Base-by-base conservation (phyloP, 2,888 invertebrate genomes). In the Penaeus monodon region DNA sequence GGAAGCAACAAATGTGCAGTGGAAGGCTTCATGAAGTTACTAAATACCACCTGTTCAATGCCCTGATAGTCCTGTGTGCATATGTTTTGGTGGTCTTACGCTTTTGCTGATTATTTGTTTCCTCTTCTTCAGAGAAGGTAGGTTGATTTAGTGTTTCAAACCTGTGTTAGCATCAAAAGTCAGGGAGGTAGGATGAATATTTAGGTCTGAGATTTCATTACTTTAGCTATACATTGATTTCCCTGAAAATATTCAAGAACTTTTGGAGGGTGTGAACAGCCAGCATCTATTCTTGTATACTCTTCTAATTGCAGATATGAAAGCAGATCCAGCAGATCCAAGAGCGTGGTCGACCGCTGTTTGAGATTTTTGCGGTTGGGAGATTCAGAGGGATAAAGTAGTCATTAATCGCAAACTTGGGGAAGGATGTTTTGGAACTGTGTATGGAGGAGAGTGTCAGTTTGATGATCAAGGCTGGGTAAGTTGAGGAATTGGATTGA, bases 351-450 rank as follows among this genome's bases (percentile, higher is more conserved):
- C 86, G 88, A 20, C 88, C 86, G 3, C n/a, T 89, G 64, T 87
- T 89, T 73, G 88, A 89, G 70, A 85, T 83, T 27, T 89, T 96
- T 66, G 97, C 92, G 96, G 96, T 91, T 98, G 97, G 97, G 97
- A 98, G 92, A 94, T 98, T 79, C 94, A 96, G 0, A 94, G 97
- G 85, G 96, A 97, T 91, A 94, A 95, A 84, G 96, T 98, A 63
- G 97, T 97, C 38, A 95, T 97, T 90, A 97, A 97, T 93, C 94
- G 97, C 44, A 96, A 95, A 92, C 93, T 97, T 33, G 97, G 96
- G 14, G 96, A 97, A 92, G 98, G 98, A n/a, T 97, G 97, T 0
- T 98, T 98, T 92, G 98, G 98, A 14, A 97, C 96, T 0, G 97
- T 98, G 2, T 98, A 97, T 92, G 97, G 97, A 65, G 98, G 98